Conservation (phyloP, 2,888 invertebrate genomes). For the Rhagonycha lutea region DNA sequence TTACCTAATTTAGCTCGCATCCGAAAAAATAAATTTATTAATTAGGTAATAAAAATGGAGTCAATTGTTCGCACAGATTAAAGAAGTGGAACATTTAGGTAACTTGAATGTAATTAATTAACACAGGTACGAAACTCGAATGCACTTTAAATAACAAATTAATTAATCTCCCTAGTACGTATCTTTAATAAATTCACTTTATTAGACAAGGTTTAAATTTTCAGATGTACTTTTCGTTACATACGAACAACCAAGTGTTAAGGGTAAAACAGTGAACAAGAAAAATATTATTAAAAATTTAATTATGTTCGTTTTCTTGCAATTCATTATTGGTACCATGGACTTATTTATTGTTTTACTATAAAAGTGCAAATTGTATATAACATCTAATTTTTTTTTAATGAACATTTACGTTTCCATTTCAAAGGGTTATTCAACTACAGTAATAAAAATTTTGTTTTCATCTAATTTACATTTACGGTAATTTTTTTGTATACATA, state of each 20-base stretch:
- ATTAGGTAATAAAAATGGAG: neutral
- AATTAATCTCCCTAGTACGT: neutral
- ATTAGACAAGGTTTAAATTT: neutral
- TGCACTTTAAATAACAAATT: neutral
- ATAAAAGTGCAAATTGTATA: neutral
- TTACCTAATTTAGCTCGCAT: neutral
- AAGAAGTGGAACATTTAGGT: neutral
- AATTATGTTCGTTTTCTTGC: no score
- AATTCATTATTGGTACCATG: neutral
- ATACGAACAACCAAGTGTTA: no score
- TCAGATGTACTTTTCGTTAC: neutral
- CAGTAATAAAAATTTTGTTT: slow-evolving; percentile 7
- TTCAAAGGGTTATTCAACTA: neutral
- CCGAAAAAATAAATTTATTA: neutral
- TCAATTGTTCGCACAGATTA: neutral
- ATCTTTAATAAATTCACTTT: neutral
- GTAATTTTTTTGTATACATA: slow-evolving; percentile 24
- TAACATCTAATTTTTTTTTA: neutral
- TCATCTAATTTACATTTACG: slow-evolving; percentile 16
- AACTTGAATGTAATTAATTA: neutral
- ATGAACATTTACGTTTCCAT: neutral
- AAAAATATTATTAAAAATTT: no score
- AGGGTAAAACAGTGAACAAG: neutral
- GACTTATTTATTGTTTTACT: neutral
- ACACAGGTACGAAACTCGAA: neutral